A percentile compares a stretch with the other conserved stretches of the same genome.
Evolutionary conservation across 2,797 vertebrate genomes (phyloP).

Genomic region (Alcedo atthis): DNA sequence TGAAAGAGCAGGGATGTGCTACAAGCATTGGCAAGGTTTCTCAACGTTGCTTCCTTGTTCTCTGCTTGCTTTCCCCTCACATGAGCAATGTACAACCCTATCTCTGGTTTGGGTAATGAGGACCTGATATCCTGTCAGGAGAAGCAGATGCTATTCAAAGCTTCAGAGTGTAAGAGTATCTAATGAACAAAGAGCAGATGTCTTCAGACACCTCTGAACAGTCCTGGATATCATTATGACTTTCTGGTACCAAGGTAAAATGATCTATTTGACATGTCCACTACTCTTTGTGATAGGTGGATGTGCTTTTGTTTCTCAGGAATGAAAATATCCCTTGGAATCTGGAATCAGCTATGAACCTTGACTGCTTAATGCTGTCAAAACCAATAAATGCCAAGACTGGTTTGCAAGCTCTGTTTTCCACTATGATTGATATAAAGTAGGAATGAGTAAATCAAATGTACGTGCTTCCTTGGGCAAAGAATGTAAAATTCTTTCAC

Average conservation of each 20-base stretch:
- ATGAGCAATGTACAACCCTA: accelerated
- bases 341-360: background rate
- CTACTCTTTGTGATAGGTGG: background rate
- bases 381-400: background rate
- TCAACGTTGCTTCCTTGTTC: background rate
- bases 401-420: background rate
- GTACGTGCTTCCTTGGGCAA: background rate
- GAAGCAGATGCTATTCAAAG: background rate
- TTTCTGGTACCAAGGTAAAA: background rate
- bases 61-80: background rate
- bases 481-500: background rate
- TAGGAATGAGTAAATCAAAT: background rate
- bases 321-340: background rate
- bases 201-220: background rate
- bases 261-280: background rate
- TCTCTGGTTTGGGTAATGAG: background rate
- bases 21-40: background rate
- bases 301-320: background rate
- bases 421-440: background rate
- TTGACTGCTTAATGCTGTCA: background rate
- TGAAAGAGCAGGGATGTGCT: background rate
- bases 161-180: background rate
- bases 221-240: background rate
- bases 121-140: background rate
- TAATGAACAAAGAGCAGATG: background rate